Evolutionary conservation across 2,888 invertebrate species (phyloP).

Genomic region (Chrysolina oricalcia): DNA sequence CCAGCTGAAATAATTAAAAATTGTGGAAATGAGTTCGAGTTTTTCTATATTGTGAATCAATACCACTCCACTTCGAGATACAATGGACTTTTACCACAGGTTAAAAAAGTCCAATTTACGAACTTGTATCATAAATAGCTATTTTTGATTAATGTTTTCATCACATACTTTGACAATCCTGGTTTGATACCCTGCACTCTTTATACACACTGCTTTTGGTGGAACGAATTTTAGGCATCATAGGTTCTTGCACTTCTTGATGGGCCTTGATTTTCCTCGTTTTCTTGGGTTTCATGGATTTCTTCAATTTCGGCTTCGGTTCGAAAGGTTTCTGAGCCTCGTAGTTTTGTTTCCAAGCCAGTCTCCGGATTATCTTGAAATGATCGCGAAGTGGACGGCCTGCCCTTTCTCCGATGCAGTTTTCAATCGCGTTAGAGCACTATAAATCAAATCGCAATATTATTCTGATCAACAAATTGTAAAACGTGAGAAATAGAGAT

Average conservation of each 20-base stretch:
- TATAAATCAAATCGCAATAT: constrained; percentile 43
- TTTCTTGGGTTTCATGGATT: constrained; percentile 45
- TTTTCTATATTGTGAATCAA: too few relatives aligned
- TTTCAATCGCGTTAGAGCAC: constrained; percentile 70
- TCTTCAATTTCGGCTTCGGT: constrained; percentile 58
- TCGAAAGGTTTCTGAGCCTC: constrained; percentile 63
- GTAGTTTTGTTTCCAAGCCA: constrained; percentile 67
- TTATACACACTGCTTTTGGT: constrained; percentile 37
- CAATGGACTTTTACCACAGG: too few relatives aligned
- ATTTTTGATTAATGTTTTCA: too few relatives aligned
- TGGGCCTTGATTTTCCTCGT: neutral
- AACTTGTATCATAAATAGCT: too few relatives aligned
- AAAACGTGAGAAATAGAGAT: too few relatives aligned
- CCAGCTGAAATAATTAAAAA: too few relatives aligned
- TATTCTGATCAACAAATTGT: too few relatives aligned
- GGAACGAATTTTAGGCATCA: constrained; percentile 47
- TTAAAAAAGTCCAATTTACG: too few relatives aligned
- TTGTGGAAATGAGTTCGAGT: too few relatives aligned
- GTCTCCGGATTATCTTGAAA: constrained; percentile 67
- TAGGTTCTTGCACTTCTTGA: constrained; percentile 49
- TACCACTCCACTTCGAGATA: too few relatives aligned
- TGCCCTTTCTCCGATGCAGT: constrained; percentile 67
- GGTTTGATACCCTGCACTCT: neutral
- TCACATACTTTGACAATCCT: constrained; percentile 8
- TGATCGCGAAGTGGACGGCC: constrained; percentile 69